phyloP scores from a whole-genome alignment of 2,888 invertebrate species.

The Ctenicera cuprea region DNA sequence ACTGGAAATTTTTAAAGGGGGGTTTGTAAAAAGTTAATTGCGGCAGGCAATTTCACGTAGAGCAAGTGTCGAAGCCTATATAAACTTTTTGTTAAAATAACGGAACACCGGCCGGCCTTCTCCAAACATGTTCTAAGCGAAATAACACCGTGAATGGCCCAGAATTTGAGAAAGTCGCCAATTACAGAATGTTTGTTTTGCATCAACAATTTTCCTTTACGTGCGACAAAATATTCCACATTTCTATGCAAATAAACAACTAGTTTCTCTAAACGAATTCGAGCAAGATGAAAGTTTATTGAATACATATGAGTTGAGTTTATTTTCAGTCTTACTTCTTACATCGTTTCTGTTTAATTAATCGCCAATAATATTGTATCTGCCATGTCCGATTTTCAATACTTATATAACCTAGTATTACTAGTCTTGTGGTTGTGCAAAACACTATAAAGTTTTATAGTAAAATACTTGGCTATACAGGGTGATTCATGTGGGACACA shows the following conservation, averaged over 20 bases:
- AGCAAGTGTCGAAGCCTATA: slow-evolving; percentile 25
- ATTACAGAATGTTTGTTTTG: slow-evolving; percentile 53
- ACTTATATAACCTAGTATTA: slow-evolving; percentile 19
- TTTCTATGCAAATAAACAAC: slow-evolving; percentile 37
- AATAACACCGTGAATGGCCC: slow-evolving; percentile 50
- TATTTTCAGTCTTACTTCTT: slow-evolving; percentile 15
- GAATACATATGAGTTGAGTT: slow-evolving; percentile 33
- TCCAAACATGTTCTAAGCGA: slow-evolving; percentile 51
- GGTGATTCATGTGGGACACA: no score
- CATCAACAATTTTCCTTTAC: slow-evolving; percentile 50
- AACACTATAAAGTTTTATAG: not conserved
- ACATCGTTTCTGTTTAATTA: not conserved
- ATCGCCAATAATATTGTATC: not conserved
- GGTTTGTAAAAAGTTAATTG: not conserved
- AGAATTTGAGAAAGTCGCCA: slow-evolving; percentile 57
- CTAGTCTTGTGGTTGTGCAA: not conserved
- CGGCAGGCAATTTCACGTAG: not conserved
- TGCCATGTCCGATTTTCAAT: not conserved
- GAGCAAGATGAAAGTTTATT: slow-evolving; percentile 32
- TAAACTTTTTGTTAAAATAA: slow-evolving; percentile 42
- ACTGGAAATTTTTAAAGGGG: no score
- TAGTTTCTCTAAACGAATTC: slow-evolving; percentile 15
- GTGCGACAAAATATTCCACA: slow-evolving; percentile 42
- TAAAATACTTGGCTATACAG: not conserved
- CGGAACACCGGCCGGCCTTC: slow-evolving; percentile 52